Percentiles rank a stretch among this genome's conserved stretches.
phyloP scores from a whole-genome alignment of 1,140 invertebrate genomes.

The Zaprionus capensis region DNA sequence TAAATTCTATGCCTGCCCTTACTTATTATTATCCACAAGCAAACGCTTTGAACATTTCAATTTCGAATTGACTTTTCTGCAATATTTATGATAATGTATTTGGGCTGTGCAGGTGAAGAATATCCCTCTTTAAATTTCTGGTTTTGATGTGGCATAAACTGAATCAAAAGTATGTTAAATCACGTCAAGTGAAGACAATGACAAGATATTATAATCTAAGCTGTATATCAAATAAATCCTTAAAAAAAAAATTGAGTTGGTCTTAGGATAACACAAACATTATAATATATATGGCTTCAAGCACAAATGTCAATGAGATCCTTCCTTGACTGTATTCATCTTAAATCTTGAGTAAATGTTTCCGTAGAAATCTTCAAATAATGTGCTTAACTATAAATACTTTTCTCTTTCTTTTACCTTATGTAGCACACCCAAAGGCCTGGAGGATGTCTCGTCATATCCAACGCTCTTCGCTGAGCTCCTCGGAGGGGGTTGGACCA shows the following conservation, averaged over 20 bases:
- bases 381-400: neutral
- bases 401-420: neutral
- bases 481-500: slow-evolving; percentile 92
- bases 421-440: slow-evolving; percentile 90
- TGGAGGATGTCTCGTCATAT: slow-evolving; percentile 96
- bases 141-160: neutral
- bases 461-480: slow-evolving; percentile 93
- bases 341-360: neutral
- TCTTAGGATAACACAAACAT: neutral
- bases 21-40: slow-evolving; percentile 36
- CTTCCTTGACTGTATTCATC: no score
- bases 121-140: neutral
- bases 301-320: no score
- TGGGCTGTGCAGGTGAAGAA: neutral
- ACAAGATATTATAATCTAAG: neutral
- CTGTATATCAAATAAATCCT: neutral
- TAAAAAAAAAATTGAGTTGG: neutral
- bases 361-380: no score
- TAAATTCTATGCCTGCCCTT: slow-evolving; percentile 22
- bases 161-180: neutral
- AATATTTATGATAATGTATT: slow-evolving; percentile 9
- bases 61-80: slow-evolving; percentile 1
- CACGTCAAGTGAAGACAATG: neutral
- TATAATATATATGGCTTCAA: no score
- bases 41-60: slow-evolving; percentile 5